phyloP scores from a whole-genome alignment of 2,888 invertebrate genomes.

The Drosophila cyrtoloma region DNA sequence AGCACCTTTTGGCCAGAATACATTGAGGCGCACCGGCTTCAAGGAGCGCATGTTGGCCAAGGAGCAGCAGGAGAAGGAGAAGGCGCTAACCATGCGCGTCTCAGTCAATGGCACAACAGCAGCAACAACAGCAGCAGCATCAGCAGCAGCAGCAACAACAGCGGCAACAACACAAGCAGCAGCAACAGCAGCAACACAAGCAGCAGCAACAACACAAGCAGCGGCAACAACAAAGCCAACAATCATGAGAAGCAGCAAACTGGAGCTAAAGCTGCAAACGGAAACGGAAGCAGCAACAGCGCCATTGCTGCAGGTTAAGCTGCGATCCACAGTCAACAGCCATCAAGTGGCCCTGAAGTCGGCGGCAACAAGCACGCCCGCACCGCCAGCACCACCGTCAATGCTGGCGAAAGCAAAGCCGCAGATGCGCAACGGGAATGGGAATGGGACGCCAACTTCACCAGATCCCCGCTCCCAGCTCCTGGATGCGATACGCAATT shows the following conservation, averaged over 20 bases:
- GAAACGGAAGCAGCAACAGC: conserved; percentile 61
- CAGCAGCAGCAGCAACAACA: background rate
- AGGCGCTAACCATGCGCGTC: conserved; percentile 60
- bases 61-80: conserved; percentile 66
- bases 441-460: conserved; percentile 44
- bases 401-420: conserved; percentile 82
- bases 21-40: conserved; percentile 86
- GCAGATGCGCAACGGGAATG: conserved; percentile 41
- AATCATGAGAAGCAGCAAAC: conserved; percentile 38
- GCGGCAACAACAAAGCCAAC: background rate
- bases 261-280: conserved; percentile 30
- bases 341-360: conserved; percentile 6
- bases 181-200: conserved; percentile 3
- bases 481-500: conserved; percentile 90
- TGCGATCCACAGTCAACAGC: conserved; percentile 42
- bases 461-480: conserved; percentile 89
- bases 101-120: conserved; percentile 43
- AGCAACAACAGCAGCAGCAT: conserved; percentile 7
- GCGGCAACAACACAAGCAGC: background rate
- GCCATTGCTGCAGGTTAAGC: conserved; percentile 57
- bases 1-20: conserved; percentile 85
- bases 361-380: conserved; percentile 11
- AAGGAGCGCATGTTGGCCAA: conserved; percentile 84
- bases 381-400: conserved; percentile 53
- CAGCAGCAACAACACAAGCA: conserved; percentile 7